A percentile compares a stretch with the other conserved stretches of the same genome.
These are phyloP conservation scores for Rhyacichthys aspro DNA, from an alignment of 2,797 vertebrate genomes.

Conservation along the genomic window DNA sequence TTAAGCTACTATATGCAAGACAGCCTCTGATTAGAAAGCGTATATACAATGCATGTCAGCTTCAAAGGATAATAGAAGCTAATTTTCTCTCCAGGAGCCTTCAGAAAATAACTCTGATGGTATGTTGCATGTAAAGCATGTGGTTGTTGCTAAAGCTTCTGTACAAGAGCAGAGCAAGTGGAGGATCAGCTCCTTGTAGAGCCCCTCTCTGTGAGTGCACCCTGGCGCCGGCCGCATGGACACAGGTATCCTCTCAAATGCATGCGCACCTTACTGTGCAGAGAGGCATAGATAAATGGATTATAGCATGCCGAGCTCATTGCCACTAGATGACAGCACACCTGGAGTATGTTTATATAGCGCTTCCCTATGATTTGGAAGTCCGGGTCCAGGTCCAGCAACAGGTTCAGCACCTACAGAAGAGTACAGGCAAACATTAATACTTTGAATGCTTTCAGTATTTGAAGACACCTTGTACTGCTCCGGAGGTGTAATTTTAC, in stretches of 20 bases:
- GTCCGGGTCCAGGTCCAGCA: constrained; percentile 81
- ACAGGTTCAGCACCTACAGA: constrained; percentile 79
- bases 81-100: constrained; percentile 9
- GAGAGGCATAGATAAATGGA: constrained; percentile 85
- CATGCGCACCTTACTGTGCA: constrained; percentile 82
- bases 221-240: constrained; percentile 46
- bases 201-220: constrained; percentile 16
- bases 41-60: constrained; percentile 17
- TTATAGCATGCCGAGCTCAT: constrained; percentile 86
- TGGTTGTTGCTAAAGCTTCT: constrained; percentile 26
- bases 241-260: constrained; percentile 75
- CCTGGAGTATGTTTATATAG: constrained; percentile 80
- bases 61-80: constrained; percentile 10
- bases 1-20: constrained; percentile 5
- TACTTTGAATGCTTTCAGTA: neutral
- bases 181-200: constrained; percentile 47
- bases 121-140: constrained; percentile 4
- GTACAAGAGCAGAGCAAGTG: constrained; percentile 14
- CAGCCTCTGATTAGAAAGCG: constrained; percentile 16
- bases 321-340: constrained; percentile 82
- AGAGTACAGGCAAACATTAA: constrained; percentile 13
- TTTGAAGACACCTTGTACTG: no score
- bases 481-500: no score
- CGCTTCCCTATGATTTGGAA: constrained; percentile 81
- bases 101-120: constrained; percentile 33